phyloP scores from a whole-genome alignment of 2,797 vertebrate species.

The Lepus townsendii region DNA sequence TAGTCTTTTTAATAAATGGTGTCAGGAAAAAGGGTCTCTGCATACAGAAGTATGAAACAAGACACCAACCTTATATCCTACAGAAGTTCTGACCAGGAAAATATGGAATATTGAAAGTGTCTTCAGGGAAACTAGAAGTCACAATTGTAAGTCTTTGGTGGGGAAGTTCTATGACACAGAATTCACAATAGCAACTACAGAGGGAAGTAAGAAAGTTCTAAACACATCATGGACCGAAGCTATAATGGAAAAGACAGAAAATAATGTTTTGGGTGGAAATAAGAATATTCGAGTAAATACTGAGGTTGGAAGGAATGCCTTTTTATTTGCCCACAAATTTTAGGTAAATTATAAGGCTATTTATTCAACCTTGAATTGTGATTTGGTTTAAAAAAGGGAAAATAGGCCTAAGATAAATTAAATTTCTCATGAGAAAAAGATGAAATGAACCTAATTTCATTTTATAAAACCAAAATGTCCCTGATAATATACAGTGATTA shows the following conservation, averaged over 20 bases:
- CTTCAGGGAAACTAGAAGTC: constrained; percentile 10
- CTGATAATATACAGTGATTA: not conserved
- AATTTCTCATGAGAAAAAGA: constrained; percentile 30
- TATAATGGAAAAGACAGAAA: not conserved
- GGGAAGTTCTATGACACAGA: not conserved
- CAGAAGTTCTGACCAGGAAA: not conserved
- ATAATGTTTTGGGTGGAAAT: not conserved
- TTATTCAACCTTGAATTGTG: not conserved
- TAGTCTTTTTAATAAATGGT: no score
- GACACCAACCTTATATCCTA: no score
- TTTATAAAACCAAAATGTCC: constrained; percentile 27
- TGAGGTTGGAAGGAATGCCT: not conserved
- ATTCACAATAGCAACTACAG: constrained; percentile 15
- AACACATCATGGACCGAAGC: not conserved
- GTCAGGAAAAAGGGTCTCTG: no score
- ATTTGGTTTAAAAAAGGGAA: not conserved
- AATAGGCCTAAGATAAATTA: constrained; percentile 29
- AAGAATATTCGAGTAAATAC: constrained; percentile 4
- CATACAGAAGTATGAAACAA: no score
- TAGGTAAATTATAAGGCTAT: not conserved
- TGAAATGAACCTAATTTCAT: not conserved
- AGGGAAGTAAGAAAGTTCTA: not conserved
- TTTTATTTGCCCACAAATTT: not conserved
- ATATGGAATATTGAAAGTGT: not conserved
- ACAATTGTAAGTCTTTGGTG: not conserved